A percentile compares a stretch with the other conserved stretches of the same genome.
Evolutionary conservation across 2,113 vertebrate species (phyloP).

Genomic region (Nematolebias whitei): DNA sequence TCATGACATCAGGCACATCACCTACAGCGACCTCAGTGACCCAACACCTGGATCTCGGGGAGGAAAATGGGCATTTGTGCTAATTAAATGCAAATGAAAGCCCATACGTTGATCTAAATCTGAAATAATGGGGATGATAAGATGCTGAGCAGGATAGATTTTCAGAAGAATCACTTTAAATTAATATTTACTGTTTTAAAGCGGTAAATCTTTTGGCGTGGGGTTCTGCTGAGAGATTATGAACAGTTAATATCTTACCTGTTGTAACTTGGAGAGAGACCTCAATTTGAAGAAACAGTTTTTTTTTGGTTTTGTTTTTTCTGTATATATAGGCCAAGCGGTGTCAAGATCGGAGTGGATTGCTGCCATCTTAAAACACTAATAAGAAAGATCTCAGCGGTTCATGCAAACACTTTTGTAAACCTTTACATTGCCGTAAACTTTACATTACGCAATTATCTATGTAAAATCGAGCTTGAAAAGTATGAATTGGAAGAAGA

Average conservation of each 20-base stretch:
- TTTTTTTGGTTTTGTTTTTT: too few relatives aligned
- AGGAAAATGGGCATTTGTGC: slow-evolving; percentile 19
- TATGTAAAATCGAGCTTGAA: too few relatives aligned
- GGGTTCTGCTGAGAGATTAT: not conserved
- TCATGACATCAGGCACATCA: slow-evolving; percentile 26
- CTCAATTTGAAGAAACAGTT: not conserved
- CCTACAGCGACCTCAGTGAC: slow-evolving; percentile 20
- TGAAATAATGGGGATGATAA: not conserved
- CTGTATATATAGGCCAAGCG: too few relatives aligned
- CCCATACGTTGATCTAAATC: slow-evolving; percentile 25
- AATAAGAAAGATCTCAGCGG: too few relatives aligned
- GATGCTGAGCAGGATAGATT: slow-evolving; percentile 1
- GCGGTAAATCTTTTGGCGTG: not conserved
- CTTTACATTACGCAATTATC: too few relatives aligned
- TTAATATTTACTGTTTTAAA: not conserved
- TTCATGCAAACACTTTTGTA: too few relatives aligned
- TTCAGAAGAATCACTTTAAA: not conserved
- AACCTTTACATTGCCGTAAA: too few relatives aligned
- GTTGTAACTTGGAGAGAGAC: not conserved
- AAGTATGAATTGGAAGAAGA: too few relatives aligned
- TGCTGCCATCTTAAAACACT: too few relatives aligned
- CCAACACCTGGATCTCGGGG: slow-evolving; percentile 17
- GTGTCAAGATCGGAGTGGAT: too few relatives aligned
- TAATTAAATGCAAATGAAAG: slow-evolving; percentile 59
- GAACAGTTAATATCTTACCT: not conserved